phyloP scores from a whole-genome alignment of 35 echinoderm and acorn worm genomes.

The Strongylocentrotus purpuratus region DNA sequence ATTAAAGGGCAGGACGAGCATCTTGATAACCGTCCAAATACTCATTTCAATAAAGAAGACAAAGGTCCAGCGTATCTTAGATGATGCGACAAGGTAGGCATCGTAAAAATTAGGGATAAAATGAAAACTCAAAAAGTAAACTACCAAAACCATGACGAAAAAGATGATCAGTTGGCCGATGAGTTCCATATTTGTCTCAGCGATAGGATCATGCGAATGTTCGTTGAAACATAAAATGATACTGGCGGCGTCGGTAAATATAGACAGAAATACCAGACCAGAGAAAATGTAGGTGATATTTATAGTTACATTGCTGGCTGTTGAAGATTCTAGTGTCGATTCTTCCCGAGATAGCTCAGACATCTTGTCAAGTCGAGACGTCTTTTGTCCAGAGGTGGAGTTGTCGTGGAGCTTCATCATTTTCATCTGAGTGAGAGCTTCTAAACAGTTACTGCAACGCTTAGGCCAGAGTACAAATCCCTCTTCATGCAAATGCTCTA shows the following conservation, averaged over 20 bases:
- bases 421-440: not conserved
- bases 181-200: not conserved
- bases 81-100: not conserved
- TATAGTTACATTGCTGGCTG: not conserved
- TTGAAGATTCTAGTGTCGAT: no score
- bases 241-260: not conserved
- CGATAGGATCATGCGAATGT: not conserved
- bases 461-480: not conserved
- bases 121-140: not conserved
- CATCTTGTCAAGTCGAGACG: not conserved
- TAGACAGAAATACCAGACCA: not conserved
- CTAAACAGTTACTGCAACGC: not conserved
- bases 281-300: not conserved
- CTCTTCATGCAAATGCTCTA: not conserved
- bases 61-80: not conserved
- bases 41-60: not conserved
- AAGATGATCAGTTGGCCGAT: not conserved
- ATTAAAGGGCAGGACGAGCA: not conserved
- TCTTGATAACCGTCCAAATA: not conserved
- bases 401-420: not conserved
- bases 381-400: not conserved
- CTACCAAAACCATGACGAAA: not conserved
- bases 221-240: not conserved
- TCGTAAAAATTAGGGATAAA: constrained; percentile 5
- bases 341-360: not conserved